Conservation (phyloP, 2,797 vertebrate genomes). For the Thaleichthys pacificus region DNA sequence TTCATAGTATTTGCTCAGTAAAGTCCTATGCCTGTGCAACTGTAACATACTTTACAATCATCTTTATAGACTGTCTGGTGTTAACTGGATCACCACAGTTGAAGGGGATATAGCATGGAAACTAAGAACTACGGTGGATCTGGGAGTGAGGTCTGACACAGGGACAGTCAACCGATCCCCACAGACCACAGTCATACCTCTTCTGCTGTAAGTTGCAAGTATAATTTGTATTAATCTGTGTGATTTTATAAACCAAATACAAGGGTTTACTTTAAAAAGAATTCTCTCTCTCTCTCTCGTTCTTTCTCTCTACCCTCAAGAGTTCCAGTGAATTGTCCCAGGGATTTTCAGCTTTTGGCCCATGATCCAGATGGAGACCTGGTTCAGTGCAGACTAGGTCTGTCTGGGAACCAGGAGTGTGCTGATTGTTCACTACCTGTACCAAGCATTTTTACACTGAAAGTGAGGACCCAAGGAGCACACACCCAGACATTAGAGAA, state of each 20-base stretch:
- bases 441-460: background rate
- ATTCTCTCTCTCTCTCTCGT: background rate
- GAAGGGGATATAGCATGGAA: background rate
- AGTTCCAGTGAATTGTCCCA: background rate
- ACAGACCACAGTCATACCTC: slow-evolving; percentile 1
- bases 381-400: background rate
- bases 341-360: background rate
- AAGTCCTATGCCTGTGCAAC: background rate
- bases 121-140: background rate
- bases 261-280: too few species aligned
- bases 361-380: background rate
- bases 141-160: slow-evolving; percentile 5
- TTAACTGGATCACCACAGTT: background rate
- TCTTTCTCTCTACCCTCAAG: background rate
- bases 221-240: background rate
- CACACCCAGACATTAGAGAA: background rate
- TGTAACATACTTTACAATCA: background rate
- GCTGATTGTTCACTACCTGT: background rate
- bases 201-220: background rate
- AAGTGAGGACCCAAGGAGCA: background rate
- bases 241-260: too few species aligned
- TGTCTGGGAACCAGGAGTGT: background rate
- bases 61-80: background rate
- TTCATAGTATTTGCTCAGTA: background rate
- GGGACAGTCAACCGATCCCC: background rate